Evolutionary conservation across 2,888 invertebrate genomes (phyloP), one percentile per base, ranked within the genome.

Genomic region (Conus canariensis): DNA sequence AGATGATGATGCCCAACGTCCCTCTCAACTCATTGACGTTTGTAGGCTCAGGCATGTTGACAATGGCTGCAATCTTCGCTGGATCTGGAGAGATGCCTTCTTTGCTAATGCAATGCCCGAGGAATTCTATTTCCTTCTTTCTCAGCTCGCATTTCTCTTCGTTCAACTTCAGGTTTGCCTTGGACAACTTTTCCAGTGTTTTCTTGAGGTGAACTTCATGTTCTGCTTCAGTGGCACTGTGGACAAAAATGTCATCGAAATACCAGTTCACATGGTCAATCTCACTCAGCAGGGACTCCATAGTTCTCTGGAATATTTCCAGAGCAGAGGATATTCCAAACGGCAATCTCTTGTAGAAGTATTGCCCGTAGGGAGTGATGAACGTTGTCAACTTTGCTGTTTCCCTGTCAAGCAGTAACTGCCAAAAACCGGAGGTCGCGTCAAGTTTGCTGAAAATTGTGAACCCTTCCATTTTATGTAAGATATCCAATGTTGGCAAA

Each of bases 291-390:
- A 88, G n/a, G 6, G n/a, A 30, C 14, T 59, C 60, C 83, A 90
- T 90, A 3, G 60, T 85, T 22, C 90, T 74, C n/a, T 83, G 86
- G 58, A 90, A 90, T 56, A 90, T 87, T 80, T 90, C 87, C 25
- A 80, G 90, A 30, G 85, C 90, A 19, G 30, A 25, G 25, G 58
- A 60, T 9, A 90, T 45, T 16, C 77, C 77, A 14, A 88, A 88
- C n/a, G 88, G 88, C 16, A 88, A 12, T 4, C 77, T 5, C 56
- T 58, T 19, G 60, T 59, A 70, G 70, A 56, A 59, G 82, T 77
- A 87, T 25, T 87, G 77, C 8, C 87, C 90, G 25, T 19, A 82
- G 14, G 60, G 87, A 16, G 90, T 90, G 60, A 86, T 90, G 87
- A 90, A 90, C 12, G 87, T 90, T n/a, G 90, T 90, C 59, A 90